These are phyloP conservation scores for Netelia melanura DNA, from an alignment of 2,888 invertebrate species.

Conservation along the genomic window DNA sequence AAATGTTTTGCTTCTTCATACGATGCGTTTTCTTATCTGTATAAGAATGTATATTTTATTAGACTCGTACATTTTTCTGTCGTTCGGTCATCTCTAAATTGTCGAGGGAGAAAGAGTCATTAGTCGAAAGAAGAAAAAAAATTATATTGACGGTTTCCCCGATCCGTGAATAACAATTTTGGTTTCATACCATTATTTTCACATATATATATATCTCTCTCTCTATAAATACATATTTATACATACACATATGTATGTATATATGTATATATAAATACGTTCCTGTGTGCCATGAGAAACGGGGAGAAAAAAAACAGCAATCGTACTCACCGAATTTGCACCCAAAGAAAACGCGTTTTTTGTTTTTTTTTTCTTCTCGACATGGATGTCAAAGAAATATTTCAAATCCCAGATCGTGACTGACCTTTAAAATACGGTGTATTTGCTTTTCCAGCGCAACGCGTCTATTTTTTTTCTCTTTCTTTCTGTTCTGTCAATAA, in stretches of 20 bases:
- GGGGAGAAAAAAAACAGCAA: conserved; percentile 26
- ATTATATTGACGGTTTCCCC: background rate
- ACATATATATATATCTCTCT: background rate
- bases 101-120: conserved; percentile 42
- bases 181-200: conserved; percentile 70
- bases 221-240: background rate
- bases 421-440: conserved; percentile 81
- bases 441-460: conserved; percentile 55
- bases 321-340: conserved; percentile 26
- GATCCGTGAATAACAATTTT: conserved; percentile 55
- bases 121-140: conserved; percentile 36
- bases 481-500: conserved; percentile 64
- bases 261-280: conserved; percentile 44
- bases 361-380: conserved; percentile 9
- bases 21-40: conserved; percentile 50
- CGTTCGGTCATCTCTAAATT: conserved; percentile 34
- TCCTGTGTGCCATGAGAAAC: conserved; percentile 33
- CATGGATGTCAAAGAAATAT: conserved; percentile 30
- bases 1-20: background rate
- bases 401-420: conserved; percentile 81
- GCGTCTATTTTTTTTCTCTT: conserved; percentile 10
- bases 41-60: conserved; percentile 71
- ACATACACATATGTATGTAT: conserved; percentile 34
- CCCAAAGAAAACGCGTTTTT: conserved; percentile 2
- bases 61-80: conserved; percentile 66